Base-by-base conservation (phyloP, 2,888 invertebrate genomes). In the Lathronympha strigana region DNA sequence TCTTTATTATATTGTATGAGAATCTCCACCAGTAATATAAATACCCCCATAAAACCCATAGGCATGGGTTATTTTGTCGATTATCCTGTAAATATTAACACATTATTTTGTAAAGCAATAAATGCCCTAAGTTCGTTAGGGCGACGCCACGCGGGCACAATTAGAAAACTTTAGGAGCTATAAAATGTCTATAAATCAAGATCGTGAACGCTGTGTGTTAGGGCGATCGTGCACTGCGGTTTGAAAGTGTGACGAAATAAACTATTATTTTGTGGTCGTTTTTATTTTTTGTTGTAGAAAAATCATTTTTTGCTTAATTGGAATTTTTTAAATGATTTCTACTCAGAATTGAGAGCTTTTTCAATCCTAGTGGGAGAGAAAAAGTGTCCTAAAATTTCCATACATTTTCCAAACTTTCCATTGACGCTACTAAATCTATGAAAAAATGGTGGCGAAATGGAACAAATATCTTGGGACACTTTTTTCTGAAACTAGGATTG, bases 141-240 rank as follows among this genome's bases (percentile, higher is more conserved):
- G 76, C 78, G 78, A 79, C 76, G 80, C 74, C 78, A 80, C 80
- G 81, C 81, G 81, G 76, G 79, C 80, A 83, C 88, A 88, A 88
- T 88, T 89, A 87, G 84, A 88, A 86, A 88, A 86, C 84, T 89
- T 89, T 88, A 89, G 88, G 87, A 84, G 82, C 80, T 87, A 88
- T 84, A 87, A 83, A 84, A 82, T 84, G 83, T 76, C 80, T 77
- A 86, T 90, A 90, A 90, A 90, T 90, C 88, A 87, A 81, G 73
- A 86, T 88, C 87, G 88, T 84, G 83, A 82, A 84, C 78, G 81
- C 82, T 75, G 79, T 79, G 73, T 72, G 76, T 83, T 77, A 86
- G 80, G 82, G 70, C 61, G 67, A 47, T 50, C 73, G 67, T 71
- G 80, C 74, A 79, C 69, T 67, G 47, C 53, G 55, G 23, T 21